Evolutionary conservation across 2,888 invertebrate genomes (phyloP).

Genomic region (Plemyria rubiginata): DNA sequence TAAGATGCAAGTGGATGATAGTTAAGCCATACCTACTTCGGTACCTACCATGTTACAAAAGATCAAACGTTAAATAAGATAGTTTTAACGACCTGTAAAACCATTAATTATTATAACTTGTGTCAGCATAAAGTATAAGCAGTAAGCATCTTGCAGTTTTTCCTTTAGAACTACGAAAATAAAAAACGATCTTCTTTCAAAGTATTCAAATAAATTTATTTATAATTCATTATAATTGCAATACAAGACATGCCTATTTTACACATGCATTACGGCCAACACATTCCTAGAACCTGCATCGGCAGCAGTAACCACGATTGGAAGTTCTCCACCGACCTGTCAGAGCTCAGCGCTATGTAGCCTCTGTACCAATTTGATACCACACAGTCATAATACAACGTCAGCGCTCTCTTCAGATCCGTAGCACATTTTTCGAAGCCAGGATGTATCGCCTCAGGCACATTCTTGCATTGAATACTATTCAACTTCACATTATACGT

Average conservation of each 20-base stretch:
- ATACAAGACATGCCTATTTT: conserved; percentile 39
- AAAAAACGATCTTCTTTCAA: background rate
- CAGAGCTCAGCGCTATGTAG: conserved; percentile 53
- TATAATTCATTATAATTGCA: conserved; percentile 22
- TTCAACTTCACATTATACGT: conserved; percentile 63
- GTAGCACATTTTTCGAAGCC: conserved; percentile 63
- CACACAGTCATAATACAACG: conserved; percentile 67
- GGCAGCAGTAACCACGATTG: conserved; percentile 64
- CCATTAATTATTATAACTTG: too few species aligned
- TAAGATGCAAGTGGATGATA: conserved; percentile 42
- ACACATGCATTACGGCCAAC: conserved; percentile 57
- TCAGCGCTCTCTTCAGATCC: conserved; percentile 56
- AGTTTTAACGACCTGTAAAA: too few species aligned
- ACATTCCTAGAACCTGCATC: conserved; percentile 67
- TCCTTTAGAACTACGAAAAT: background rate
- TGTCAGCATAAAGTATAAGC: too few species aligned
- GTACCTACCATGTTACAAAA: too few species aligned
- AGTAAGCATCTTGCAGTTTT: background rate
- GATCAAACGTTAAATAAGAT: too few species aligned
- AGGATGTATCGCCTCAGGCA: conserved; percentile 64
- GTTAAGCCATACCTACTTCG: conserved; percentile 3
- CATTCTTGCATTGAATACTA: conserved; percentile 63
- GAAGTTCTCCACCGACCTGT: conserved; percentile 67
- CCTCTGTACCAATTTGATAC: conserved; percentile 67
- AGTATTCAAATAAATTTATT: conserved; percentile 30